Evolutionary conservation across 2,113 vertebrate genomes (phyloP), one percentile per base, ranked within the genome.

Genomic region (Periophthalmus modestus): DNA sequence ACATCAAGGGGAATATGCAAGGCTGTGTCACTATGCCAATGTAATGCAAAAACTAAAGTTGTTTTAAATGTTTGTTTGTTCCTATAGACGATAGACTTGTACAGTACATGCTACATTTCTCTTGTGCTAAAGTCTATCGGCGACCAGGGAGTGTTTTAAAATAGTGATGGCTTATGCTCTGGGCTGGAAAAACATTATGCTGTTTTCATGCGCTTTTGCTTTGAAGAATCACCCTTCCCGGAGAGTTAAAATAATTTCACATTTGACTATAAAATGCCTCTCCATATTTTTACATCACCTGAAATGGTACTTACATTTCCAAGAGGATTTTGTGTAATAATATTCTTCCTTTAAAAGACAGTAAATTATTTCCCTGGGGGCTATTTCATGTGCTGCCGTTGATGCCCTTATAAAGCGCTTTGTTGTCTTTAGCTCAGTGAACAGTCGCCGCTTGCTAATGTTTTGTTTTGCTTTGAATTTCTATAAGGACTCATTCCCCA

Each of bases 331-430:
- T 55, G 43, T 61, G 9, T 43, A 43, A 4, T 70, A 63, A 74
- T 81, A 78, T 87, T 82, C 57, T 59, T 82, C 54, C 73, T 74
- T 80, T 81, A 78, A 33, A 77, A 57, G 47, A 39, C 55, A 71
- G 73, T 72, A 78, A 85, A 79, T 73, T 23, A 78, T 84, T 82
- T 83, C 72, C 72, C 34, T 46, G 57, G 63, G 82, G 80, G 75
- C 69, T 66, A 23, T 80, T 85, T 83, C 55, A 76, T 77, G 43
- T 19, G 21, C 57, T 39, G 59, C 47, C 39, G 74, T 63, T 62
- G 73, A 79, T 34, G 58, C 72, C 61, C 81, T 81, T 62, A 76
- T 88, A 80, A 88, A 85, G 62, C 75, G 72, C 71, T 85, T 85
- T 80, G 69, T 71, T 77, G 59, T 84, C 63, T 85, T 84, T 77